phyloP scores from a whole-genome alignment of 2,113 vertebrate species.

The Siniperca knerii region DNA sequence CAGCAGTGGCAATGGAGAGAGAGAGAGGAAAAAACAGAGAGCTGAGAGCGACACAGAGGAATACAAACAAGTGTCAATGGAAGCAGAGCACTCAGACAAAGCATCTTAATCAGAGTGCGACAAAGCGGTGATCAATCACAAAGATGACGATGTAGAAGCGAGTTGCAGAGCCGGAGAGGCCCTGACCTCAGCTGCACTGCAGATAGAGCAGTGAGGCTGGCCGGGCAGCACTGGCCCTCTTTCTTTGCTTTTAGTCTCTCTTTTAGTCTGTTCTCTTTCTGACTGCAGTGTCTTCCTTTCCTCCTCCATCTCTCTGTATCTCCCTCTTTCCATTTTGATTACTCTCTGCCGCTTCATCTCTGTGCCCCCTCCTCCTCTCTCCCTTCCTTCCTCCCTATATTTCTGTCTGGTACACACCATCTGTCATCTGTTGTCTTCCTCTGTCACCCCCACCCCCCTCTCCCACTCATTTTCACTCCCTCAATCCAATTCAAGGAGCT shows the following conservation, averaged over 20 bases:
- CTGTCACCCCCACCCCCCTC: conserved; percentile 34
- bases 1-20: background rate
- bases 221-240: conserved; percentile 33
- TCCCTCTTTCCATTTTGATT: conserved; percentile 66
- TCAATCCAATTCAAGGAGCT: conserved; percentile 73
- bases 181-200: conserved; percentile 74
- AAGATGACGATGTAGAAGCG: conserved; percentile 50
- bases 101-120: conserved; percentile 71
- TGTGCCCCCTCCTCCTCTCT: conserved; percentile 1
- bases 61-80: conserved; percentile 65
- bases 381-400: conserved; percentile 60
- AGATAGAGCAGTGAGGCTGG: conserved; percentile 44
- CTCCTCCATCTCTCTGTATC: conserved; percentile 24
- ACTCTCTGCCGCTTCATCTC: conserved; percentile 50
- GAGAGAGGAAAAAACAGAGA: background rate
- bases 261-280: conserved; percentile 30
- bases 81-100: conserved; percentile 53
- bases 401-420: conserved; percentile 72
- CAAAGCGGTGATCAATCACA: conserved; percentile 71
- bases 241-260: conserved; percentile 36
- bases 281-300: conserved; percentile 29
- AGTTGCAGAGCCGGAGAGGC: conserved; percentile 48
- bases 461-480: conserved; percentile 69
- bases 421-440: conserved; percentile 75
- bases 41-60: conserved; percentile 31